Evolutionary conservation across 2,797 vertebrate genomes (phyloP), one percentile per base, ranked within the genome.

Genomic region (Ctenosaura bakeri): DNA sequence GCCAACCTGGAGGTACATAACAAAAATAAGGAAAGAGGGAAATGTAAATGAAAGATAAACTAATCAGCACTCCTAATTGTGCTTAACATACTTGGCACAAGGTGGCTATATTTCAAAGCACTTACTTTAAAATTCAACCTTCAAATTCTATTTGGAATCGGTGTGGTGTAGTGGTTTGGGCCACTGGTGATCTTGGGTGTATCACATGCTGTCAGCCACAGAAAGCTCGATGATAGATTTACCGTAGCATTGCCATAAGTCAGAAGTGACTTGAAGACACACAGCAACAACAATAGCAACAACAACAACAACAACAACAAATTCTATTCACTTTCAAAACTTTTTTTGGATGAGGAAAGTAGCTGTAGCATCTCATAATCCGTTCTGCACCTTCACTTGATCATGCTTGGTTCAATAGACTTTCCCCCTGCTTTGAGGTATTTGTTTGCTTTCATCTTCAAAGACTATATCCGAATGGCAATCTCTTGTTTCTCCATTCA

Each of bases 381-480:
- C 4, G 83, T 77, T 8, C 14, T 59, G 22, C 4, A 1, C 59
- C 42, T 54, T 52, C 26, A 56, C 69, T 4, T 83, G 0, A 0
- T 9, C 85, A 32, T 64, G 2, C 78, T 92, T 90, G 59, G 88
- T 54, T 81, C 50, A 56, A 0, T 0, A 88, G 29, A 29, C 77
- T 52, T 59, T 32, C 2, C 46, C 20, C 20, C 64, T 59, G 16
- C 16, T 35, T 77, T 82, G 50, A 87, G 1, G 12, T 22, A 50
- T 73, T 84, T 83, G 0, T 20, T 78, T 94, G 79, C 66, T 1
- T 85, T 2, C 0, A 83, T 92, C 91, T 90, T 66, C n/a, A 87
- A 4, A 26, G 4, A n/a, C 85, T 82, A 4, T 20, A 52, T 24
- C 24, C 76, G 12, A 35, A 22, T 77, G 71, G 62, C 42, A 56